Evolutionary conservation across 2,888 invertebrate genomes (phyloP).

Genomic region (Selenia dentaria): DNA sequence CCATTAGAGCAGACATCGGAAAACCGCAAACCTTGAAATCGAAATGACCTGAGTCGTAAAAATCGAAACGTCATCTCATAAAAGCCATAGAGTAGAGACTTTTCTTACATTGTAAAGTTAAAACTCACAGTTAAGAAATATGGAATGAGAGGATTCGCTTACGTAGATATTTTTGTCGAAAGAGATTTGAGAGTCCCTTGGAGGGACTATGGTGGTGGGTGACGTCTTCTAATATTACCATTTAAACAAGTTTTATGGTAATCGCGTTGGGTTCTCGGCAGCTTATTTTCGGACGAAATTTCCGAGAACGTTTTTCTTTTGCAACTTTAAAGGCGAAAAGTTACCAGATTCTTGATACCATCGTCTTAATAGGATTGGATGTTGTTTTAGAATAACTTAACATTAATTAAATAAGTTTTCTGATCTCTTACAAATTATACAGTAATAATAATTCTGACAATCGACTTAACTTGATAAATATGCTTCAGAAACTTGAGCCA

Average conservation of each 20-base stretch:
- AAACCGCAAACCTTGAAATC: constrained; percentile 37
- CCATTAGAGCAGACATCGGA: constrained; percentile 33
- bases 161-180: constrained; percentile 28
- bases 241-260: constrained; percentile 85
- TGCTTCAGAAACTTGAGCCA: no score
- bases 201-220: constrained; percentile 66
- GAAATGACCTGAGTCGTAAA: constrained; percentile 38
- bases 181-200: constrained; percentile 61
- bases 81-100: constrained; percentile 18
- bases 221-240: constrained; percentile 83
- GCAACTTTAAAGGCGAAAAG: constrained; percentile 70
- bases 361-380: constrained; percentile 70
- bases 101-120: constrained; percentile 4
- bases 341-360: constrained; percentile 71
- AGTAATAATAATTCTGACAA: constrained; percentile 42
- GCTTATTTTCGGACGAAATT: constrained; percentile 76
- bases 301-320: constrained; percentile 71
- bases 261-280: constrained; percentile 66
- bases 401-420: constrained; percentile 69
- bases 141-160: constrained; percentile 12
- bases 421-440: constrained; percentile 46
- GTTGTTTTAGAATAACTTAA: constrained; percentile 66
- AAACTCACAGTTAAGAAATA: constrained; percentile 8
- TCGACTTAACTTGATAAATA: no score
- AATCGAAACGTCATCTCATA: constrained; percentile 28